Conservation (phyloP, 1,140 invertebrate species). For the Drosophila sucinea region DNA sequence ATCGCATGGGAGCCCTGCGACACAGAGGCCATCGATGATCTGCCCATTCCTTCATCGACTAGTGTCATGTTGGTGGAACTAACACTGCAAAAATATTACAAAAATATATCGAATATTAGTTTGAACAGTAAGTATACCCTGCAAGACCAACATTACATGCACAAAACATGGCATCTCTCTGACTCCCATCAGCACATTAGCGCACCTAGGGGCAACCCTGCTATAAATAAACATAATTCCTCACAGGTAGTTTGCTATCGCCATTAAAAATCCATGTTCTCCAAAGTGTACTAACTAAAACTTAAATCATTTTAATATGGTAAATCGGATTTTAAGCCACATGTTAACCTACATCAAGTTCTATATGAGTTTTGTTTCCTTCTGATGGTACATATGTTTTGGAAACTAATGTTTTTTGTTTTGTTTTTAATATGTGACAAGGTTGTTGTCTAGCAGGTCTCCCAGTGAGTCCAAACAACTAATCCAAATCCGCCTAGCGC, state of each 20-base stretch:
- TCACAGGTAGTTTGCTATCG: no score
- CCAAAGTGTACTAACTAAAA: no score
- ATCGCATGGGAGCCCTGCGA: conserved; percentile 32
- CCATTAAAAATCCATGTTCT: no score
- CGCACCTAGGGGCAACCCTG: no score
- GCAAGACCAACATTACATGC: no score
- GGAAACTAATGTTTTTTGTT: not conserved
- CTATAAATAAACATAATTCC: no score
- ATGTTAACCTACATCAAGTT: not conserved
- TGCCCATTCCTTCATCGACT: conserved; percentile 4
- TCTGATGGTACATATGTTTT: not conserved
- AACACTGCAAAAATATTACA: not conserved
- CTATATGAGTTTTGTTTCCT: not conserved
- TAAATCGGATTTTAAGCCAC: no score
- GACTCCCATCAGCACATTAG: no score
- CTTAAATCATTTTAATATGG: no score
- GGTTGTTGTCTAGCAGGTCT: not conserved
- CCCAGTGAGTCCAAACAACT: not conserved
- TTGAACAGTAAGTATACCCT: no score
- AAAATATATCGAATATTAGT: not conserved
- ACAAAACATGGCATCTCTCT: no score
- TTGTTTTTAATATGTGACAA: not conserved
- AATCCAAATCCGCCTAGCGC: not conserved
- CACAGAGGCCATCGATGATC: conserved; percentile 29
- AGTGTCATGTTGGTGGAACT: not conserved